Conservation (phyloP, 2,888 invertebrate genomes). For the Hirtodrosophila confusa region DNA sequence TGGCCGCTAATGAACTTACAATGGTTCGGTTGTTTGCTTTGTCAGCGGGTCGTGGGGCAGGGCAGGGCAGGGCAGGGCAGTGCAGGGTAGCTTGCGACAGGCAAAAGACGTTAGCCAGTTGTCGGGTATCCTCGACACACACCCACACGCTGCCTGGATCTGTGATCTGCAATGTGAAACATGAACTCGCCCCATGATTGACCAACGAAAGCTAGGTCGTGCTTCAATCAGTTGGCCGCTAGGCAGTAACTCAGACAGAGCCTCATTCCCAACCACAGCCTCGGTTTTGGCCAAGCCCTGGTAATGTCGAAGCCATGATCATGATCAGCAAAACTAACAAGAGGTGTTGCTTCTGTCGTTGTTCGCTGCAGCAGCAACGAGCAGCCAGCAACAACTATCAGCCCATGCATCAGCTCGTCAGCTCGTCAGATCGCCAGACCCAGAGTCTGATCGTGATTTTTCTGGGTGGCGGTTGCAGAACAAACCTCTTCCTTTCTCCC, state of each 20-base stretch:
- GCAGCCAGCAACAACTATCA: constrained; percentile 25
- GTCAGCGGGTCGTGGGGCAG: constrained; percentile 33
- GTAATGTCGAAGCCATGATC: constrained; percentile 46
- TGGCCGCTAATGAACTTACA: constrained; percentile 82
- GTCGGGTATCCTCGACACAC: constrained; percentile 6
- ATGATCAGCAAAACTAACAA: constrained; percentile 82
- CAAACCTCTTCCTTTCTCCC: neutral
- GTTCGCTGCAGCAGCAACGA: constrained; percentile 34
- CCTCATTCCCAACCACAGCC: neutral
- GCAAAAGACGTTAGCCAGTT: constrained; percentile 15
- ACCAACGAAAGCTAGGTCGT: constrained; percentile 63
- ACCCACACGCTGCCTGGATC: constrained; percentile 34
- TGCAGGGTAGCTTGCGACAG: constrained; percentile 2
- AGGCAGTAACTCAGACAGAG: constrained; percentile 22
- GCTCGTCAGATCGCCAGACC: constrained; percentile 1
- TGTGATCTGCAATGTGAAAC: constrained; percentile 63
- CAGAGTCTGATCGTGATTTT: constrained; percentile 65
- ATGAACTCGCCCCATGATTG: constrained; percentile 70
- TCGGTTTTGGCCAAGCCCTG: constrained; percentile 6
- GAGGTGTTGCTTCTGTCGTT: constrained; percentile 79
- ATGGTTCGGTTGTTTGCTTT: constrained; percentile 65
- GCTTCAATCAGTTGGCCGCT: constrained; percentile 51
- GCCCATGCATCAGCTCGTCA: constrained; percentile 62
- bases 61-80: neutral
- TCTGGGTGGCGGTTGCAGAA: constrained; percentile 59